Base-by-base conservation (phyloP, 1,140 invertebrate species). In the Nomia melanderi region DNA sequence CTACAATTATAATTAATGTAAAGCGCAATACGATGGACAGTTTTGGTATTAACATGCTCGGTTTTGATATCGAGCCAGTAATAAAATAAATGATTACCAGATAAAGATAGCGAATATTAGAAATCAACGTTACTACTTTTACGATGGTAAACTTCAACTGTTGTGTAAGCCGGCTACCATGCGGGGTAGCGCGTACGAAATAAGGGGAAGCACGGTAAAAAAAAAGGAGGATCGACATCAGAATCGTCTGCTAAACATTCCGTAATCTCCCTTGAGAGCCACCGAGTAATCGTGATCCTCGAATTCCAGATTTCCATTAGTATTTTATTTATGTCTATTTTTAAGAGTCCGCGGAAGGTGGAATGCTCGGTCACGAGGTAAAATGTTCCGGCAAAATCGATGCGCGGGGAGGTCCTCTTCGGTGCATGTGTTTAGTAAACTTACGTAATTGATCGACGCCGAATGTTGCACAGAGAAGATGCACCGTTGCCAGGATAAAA, bases 381-480 rank as follows among this genome's bases (percentile, higher is more conserved):
- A 65, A 66, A 57, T 33, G 25, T 66, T 7, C 23, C 17, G 2
- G 14, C 54, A 41, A n/a, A 44, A 57, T 67, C 72, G 53, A 47
- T 36, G n/a, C 53, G 41, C 12, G 41, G 41, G 12, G 29, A 33
- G 25, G 20, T 56, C 17, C 60, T 20, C n/a, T 20, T 77, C 74
- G 74, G 31, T 25, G 62, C 47, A 3, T 50, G 33, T 33, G 29
- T 57, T 62, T 39, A 7, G 31, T 4, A 33, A 69, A 78, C 81
- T 83, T 83, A 83, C 81, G 81, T 83, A 83, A 83, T 79, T 83
- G 66, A 67, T 71, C 41, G 14, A 31, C 47, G 39, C 41, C 31
- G 36, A 47, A 36, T 65, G 39, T 73, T 31, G 57, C 29, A 50
- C 31, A 25, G 41, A 6, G 25, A 59, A 81, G 64, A 36, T 82